Evolutionary conservation across 2,888 invertebrate genomes (phyloP), one percentile per base, ranked within the genome.

Genomic region (Cryptocephalus primarius): DNA sequence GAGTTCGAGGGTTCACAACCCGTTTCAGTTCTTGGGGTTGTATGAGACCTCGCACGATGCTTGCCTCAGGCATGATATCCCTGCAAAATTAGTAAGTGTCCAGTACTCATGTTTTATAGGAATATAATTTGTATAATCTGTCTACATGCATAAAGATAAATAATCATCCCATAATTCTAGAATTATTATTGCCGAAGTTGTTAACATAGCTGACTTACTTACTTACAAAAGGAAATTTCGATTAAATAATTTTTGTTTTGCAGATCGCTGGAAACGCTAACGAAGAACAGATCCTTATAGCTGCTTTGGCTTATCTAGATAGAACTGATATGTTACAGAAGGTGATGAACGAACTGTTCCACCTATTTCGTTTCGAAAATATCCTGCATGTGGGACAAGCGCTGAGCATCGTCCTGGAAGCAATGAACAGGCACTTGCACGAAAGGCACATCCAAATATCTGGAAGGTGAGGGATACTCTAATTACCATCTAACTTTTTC

Each of bases 361-460:
- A 88, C 66, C 71, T 89, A 45, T 88, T 91, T 65, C 80, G 90
- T 45, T 86, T 84, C 64, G 90, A 90, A 65, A 85, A 82, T 58
- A 88, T 86, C 69, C 78, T 79, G 46, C 78, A 83, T 62, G 79
- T 86, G 46, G 82, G 82, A 50, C 80, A 82, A 49, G 87, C 89
- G 3, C 73, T 92, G 11, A 78, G 79, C 57, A 80, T 89, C 32
- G 88, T 96, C 9, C 76, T 97, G 39, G 82, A 85, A 62, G 90
- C 91, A 0, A 94, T 97, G 93, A 85, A 86, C 57, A 78, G 83
- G 58, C 91, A 96, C 73, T 75, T 87, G 9, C 74, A 76, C 48
- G 89, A 93, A 58, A 88, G 88, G 64, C 88, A 90, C 60, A 88
- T 97, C 60, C 95, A 96, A 70, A 94, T 95, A 61, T 86, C 88